Evolutionary conservation across 37 sponge, comb jelly and placozoan species (phyloP), one percentile per base, ranked within the genome.

Genomic region (Axinella damicornis): DNA sequence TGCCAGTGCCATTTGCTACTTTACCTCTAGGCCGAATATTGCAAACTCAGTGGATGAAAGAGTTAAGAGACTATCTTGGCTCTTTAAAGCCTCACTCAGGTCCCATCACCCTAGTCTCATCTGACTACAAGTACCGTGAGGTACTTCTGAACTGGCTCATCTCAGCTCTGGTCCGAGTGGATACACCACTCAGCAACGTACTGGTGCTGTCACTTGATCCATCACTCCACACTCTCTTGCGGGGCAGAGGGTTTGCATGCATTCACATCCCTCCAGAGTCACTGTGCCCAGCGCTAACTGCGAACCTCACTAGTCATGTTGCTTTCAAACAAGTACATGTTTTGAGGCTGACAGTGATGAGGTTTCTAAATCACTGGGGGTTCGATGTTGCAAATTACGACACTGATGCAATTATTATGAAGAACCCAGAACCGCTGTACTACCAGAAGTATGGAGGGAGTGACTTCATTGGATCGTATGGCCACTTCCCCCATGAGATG

Each of bases 341-440:
- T 73, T 32, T 39, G 39, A 37, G 83, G 2, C 62, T 83, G 18
- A 27, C 52, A 19, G 63, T 83, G 32, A 73, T 83, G 73, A 38
- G 83, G 36, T 38, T 83, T 28, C 39, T 83, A 0, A 73, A 72
- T 32, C 73, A 83, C 62, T 73, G 35, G 33, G 84, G 84, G 1
- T 64, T 35, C 2, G 55, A 84, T 75, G 75, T 84, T 13, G 63
- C 46, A 46, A 74, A 40, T 24, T 84, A 54, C 33, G 84, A 84
- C 76, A 66, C 84, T 20, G 84, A 84, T 74, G 84, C 84, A 53
- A 41, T 84, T 30, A 35, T 84, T 6, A 36, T 84, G 37, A 74
- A 57, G 56, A 67, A 84, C 24, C 76, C 84, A 19, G 21, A 66
- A 20, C 67, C 55, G n/a, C 36, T 84, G 36, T 73, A 33, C 35